Percentiles rank a stretch among this genome's conserved stretches.
Conservation (phyloP, 2,113 vertebrate genomes). For the Xiphophorus hellerii region DNA sequence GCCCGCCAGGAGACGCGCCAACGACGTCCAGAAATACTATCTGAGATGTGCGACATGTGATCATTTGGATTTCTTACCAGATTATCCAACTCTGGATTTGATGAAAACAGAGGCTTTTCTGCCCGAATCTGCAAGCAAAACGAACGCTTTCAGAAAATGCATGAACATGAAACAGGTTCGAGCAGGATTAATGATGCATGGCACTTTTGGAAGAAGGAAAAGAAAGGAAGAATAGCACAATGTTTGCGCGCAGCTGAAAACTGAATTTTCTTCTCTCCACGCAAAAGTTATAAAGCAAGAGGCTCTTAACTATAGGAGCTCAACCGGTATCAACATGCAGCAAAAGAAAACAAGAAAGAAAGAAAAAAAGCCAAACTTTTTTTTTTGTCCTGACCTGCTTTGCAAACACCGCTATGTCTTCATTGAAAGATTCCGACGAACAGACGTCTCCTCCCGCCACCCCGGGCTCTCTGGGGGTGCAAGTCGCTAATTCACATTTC, state of each 20-base stretch:
- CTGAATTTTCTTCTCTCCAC: background rate
- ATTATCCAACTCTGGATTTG: slow-evolving; percentile 99
- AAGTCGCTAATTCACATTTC: slow-evolving; percentile 99
- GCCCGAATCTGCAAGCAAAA: slow-evolving; percentile 91
- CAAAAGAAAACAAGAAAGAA: background rate
- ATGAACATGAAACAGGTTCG: background rate
- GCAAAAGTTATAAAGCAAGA: background rate
- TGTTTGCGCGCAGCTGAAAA: background rate
- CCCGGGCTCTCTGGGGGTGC: slow-evolving; percentile 98
- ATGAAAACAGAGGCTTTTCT: slow-evolving; percentile 99
- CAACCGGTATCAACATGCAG: slow-evolving; percentile 37
- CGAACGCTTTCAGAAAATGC: background rate
- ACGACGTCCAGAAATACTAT: slow-evolving; percentile 4
- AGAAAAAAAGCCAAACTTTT: slow-evolving; percentile 46
- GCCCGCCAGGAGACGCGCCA: slow-evolving; percentile 18
- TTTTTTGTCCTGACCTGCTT: slow-evolving; percentile 92
- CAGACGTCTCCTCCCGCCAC: slow-evolving; percentile 99
- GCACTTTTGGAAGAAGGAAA: too few relatives aligned
- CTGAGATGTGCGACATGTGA: background rate
- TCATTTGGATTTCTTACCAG: slow-evolving; percentile 87
- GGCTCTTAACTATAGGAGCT: slow-evolving; percentile 13
- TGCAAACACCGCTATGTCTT: slow-evolving; percentile 99
- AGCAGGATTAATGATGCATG: too few relatives aligned
- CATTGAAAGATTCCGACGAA: slow-evolving; percentile 99
- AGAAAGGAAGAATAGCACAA: background rate